Evolutionary conservation across 2,113 vertebrate species (phyloP).

Genomic region (Zosterops japonicus): DNA sequence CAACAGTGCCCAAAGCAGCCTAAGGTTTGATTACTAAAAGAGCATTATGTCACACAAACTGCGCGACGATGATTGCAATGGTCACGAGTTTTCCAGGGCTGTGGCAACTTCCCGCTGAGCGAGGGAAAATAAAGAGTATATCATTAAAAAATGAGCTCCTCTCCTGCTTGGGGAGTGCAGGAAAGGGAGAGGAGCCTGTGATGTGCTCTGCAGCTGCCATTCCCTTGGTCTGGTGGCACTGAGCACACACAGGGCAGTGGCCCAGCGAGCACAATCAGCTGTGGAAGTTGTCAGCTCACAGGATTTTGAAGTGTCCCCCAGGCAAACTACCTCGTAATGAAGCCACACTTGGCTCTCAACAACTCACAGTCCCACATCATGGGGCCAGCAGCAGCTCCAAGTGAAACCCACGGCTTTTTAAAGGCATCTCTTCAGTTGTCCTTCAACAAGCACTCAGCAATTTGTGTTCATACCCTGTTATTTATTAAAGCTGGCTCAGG

Average conservation of each 20-base stretch:
- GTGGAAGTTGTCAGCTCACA: not conserved
- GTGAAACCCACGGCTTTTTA: not conserved
- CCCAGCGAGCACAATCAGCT: not conserved
- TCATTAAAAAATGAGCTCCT: not conserved
- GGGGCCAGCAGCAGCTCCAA: not conserved
- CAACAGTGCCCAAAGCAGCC: not conserved
- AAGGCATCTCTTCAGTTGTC: conserved; percentile 7
- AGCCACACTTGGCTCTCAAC: not conserved
- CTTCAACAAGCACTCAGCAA: conserved; percentile 39
- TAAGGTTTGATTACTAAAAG: conserved; percentile 13
- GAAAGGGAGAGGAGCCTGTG: not conserved
- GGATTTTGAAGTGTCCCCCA: conserved; percentile 20
- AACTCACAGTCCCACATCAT: not conserved
- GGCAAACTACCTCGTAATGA: not conserved
- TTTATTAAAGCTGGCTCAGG: conserved; percentile 27
- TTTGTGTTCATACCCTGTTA: conserved; percentile 36
- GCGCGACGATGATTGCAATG: not conserved
- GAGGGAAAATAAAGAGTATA: not conserved
- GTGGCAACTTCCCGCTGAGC: not conserved
- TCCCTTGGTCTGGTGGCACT: not conserved
- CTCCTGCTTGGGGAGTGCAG: not conserved
- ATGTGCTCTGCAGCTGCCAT: not conserved
- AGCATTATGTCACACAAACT: not conserved
- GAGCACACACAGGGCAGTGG: not conserved
- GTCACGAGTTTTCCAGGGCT: not conserved